These are phyloP conservation scores for Reticulitermes lucifugus DNA, from an alignment of 2,888 invertebrate genomes.

Conservation along the genomic window DNA sequence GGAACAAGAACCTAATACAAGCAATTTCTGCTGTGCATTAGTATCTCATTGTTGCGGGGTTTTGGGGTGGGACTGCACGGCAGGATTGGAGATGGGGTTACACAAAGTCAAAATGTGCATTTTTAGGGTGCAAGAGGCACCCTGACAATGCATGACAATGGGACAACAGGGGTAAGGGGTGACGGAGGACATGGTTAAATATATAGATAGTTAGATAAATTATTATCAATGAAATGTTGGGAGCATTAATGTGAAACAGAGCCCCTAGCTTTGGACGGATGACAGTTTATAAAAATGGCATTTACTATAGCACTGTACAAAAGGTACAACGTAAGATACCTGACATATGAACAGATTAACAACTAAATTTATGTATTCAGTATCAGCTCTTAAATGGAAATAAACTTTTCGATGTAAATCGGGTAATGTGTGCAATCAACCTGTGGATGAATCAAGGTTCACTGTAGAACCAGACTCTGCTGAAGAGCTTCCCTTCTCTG, in stretches of 20 bases:
- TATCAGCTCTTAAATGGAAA: not conserved
- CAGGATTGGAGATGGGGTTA: slow-evolving; percentile 22
- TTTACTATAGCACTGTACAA: not conserved
- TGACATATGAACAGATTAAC: not conserved
- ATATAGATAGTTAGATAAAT: slow-evolving; percentile 33
- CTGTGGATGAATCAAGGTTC: slow-evolving; percentile 9
- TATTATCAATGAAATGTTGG: not conserved
- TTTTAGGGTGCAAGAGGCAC: not conserved
- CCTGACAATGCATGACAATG: slow-evolving; percentile 14
- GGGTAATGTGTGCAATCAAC: slow-evolving; percentile 87
- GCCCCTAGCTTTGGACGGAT: not conserved
- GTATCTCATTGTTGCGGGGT: not conserved
- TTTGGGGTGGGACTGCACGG: not conserved
- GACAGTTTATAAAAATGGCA: not conserved
- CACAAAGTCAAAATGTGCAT: not conserved
- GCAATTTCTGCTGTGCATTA: not conserved
- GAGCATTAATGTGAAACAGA: not conserved
- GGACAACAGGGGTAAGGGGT: slow-evolving; percentile 22
- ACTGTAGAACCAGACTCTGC: not conserved
- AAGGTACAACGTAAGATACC: not conserved
- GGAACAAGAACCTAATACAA: too few relatives aligned
- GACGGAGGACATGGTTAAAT: slow-evolving; percentile 28
- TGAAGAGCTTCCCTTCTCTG: not conserved
- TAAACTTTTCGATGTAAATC: slow-evolving; percentile 62
- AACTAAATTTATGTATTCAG: too few relatives aligned